A percentile compares a stretch with the other conserved stretches of the same genome.
These are phyloP conservation scores for Arctocebus calabarensis DNA, from an alignment of 2,797 vertebrate genomes.

Conservation along the genomic window DNA sequence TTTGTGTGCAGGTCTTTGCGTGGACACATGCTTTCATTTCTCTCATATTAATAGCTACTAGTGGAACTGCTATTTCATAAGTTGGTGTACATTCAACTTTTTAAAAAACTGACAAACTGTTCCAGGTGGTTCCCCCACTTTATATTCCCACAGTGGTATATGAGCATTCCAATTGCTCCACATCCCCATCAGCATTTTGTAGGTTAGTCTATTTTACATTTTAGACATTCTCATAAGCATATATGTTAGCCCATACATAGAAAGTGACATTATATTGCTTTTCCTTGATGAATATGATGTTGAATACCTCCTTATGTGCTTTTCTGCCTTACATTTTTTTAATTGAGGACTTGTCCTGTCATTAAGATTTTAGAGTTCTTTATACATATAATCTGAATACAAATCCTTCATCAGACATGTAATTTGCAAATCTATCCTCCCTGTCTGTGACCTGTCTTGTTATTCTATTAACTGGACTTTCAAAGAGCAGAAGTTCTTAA, in stretches of 20 bases:
- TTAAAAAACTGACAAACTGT: neutral
- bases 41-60: neutral
- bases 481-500: neutral
- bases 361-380: neutral
- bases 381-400: neutral
- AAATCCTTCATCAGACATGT: neutral
- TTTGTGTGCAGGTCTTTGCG: neutral
- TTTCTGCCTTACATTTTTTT: neutral
- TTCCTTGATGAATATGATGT: neutral
- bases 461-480: neutral
- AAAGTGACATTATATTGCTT: neutral
- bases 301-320: neutral
- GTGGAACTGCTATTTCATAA: neutral
- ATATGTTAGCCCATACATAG: neutral
- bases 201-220: neutral
- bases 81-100: neutral
- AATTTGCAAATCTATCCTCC: neutral
- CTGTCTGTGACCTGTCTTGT: neutral
- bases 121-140: neutral
- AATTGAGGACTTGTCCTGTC: neutral
- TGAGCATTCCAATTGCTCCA: neutral
- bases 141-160: neutral
- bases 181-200: neutral
- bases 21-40: neutral
- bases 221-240: neutral